phyloP scores from a whole-genome alignment of 2,797 vertebrate species.

The Thunnus albacares region DNA sequence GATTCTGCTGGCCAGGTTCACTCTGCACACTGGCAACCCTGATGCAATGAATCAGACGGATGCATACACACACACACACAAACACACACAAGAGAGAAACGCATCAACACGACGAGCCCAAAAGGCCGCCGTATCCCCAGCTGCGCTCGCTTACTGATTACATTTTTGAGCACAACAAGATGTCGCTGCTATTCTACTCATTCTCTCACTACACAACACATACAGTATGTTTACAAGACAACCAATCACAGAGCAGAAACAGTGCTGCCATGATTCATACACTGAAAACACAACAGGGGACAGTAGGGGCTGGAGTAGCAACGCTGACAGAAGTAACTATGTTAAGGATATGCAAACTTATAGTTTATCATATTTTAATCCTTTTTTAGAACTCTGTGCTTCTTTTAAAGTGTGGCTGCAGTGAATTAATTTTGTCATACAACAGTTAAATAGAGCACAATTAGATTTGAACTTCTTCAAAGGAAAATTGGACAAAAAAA shows the following conservation, averaged over 20 bases:
- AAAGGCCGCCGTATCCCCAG: background rate
- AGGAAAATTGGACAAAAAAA: slow-evolving; percentile 9
- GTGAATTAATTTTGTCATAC: background rate
- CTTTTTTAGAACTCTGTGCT: background rate
- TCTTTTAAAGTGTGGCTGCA: background rate
- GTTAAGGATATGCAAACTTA: background rate
- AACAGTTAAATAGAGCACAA: background rate
- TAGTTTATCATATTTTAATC: background rate
- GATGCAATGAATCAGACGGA: slow-evolving; percentile 51
- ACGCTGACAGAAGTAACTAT: slow-evolving; percentile 30
- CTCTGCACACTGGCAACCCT: slow-evolving; percentile 99
- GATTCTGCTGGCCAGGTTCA: slow-evolving; percentile 97
- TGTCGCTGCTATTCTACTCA: slow-evolving; percentile 60
- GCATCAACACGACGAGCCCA: background rate
- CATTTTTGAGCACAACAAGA: slow-evolving; percentile 27
- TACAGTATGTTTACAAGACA: slow-evolving; percentile 63
- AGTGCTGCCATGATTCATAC: slow-evolving; percentile 76
- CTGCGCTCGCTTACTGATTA: slow-evolving; percentile 16
- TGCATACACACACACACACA: slow-evolving; percentile 15
- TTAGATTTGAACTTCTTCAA: background rate
- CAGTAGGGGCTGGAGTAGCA: slow-evolving; percentile 80
- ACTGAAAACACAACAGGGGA: slow-evolving; percentile 80
- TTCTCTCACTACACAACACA: slow-evolving; percentile 60
- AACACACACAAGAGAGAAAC: slow-evolving; percentile 26
- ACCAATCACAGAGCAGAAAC: slow-evolving; percentile 69